A percentile compares a stretch with the other conserved stretches of the same genome.
phyloP scores from a whole-genome alignment of 2,888 invertebrate genomes.

The Caenorhabditis imperialis region DNA sequence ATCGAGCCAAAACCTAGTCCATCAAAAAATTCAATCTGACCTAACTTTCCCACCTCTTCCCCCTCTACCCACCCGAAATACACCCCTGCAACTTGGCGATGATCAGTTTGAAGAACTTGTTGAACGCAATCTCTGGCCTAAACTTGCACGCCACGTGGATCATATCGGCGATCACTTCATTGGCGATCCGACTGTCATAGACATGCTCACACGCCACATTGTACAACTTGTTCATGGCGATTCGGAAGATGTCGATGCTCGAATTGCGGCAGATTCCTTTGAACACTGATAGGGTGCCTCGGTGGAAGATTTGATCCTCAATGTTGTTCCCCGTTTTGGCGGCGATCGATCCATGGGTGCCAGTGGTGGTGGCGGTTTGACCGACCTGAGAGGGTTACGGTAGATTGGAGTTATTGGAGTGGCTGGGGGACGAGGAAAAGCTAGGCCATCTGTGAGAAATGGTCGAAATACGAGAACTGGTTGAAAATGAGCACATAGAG shows the following conservation, averaged over 20 bases:
- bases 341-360: slow-evolving; percentile 50
- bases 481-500: too few species aligned
- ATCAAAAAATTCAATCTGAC: too few species aligned
- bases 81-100: slow-evolving; percentile 58
- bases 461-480: too few species aligned
- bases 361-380: slow-evolving; percentile 44
- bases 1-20: too few species aligned
- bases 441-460: too few species aligned
- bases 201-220: slow-evolving; percentile 85
- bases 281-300: slow-evolving; percentile 61
- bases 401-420: too few species aligned
- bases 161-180: slow-evolving; percentile 86
- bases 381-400: too few species aligned
- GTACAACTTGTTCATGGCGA: slow-evolving; percentile 86
- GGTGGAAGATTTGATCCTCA: slow-evolving; percentile 58
- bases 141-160: slow-evolving; percentile 81
- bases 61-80: slow-evolving; percentile 66
- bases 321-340: slow-evolving; percentile 55
- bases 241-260: slow-evolving; percentile 78
- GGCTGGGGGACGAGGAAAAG: too few species aligned
- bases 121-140: slow-evolving; percentile 69
- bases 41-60: too few species aligned
- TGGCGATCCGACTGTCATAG: slow-evolving; percentile 89
- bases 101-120: slow-evolving; percentile 70
- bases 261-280: slow-evolving; percentile 61